A percentile compares a stretch with the other conserved stretches of the same genome.
Evolutionary conservation across 64 coral and sea anemone genomes (phyloP).

Genomic region (Exaiptasia diaphana): DNA sequence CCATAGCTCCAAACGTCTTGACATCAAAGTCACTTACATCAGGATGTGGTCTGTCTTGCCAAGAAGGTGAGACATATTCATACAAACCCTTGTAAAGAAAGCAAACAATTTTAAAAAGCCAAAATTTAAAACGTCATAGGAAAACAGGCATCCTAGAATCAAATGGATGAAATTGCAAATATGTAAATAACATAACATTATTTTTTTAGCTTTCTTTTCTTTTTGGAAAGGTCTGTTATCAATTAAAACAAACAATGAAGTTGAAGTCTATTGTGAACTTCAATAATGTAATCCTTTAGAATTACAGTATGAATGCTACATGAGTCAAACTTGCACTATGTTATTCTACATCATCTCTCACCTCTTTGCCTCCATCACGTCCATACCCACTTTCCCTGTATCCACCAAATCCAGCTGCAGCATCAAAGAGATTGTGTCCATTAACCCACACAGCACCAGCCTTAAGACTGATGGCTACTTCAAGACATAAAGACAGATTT

Average conservation of each 20-base stretch:
- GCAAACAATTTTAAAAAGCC: no score
- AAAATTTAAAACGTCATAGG: no score
- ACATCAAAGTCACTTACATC: slow-evolving; percentile 77
- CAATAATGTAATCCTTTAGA: no score
- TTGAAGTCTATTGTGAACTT: no score
- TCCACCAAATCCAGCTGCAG: slow-evolving; percentile 92
- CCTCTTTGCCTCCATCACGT: slow-evolving; percentile 93
- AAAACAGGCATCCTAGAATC: no score
- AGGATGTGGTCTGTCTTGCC: slow-evolving; percentile 67
- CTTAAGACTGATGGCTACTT: slow-evolving; percentile 84
- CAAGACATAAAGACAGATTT: slow-evolving; percentile 77
- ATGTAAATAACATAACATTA: no score
- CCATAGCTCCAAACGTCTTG: slow-evolving; percentile 77
- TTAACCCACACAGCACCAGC: slow-evolving; percentile 94
- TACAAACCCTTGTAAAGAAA: slow-evolving; percentile 97
- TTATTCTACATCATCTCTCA: background rate
- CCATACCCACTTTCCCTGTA: slow-evolving; percentile 97
- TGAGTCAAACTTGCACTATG: no score
- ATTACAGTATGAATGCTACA: no score
- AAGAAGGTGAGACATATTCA: slow-evolving; percentile 85
- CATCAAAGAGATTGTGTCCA: slow-evolving; percentile 98
- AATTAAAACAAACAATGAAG: no score
- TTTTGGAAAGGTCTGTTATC: no score
- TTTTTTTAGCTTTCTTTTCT: no score
- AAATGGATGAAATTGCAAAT: no score